phyloP scores from a whole-genome alignment of 2,113 vertebrate genomes.

The Salvator merianae region DNA sequence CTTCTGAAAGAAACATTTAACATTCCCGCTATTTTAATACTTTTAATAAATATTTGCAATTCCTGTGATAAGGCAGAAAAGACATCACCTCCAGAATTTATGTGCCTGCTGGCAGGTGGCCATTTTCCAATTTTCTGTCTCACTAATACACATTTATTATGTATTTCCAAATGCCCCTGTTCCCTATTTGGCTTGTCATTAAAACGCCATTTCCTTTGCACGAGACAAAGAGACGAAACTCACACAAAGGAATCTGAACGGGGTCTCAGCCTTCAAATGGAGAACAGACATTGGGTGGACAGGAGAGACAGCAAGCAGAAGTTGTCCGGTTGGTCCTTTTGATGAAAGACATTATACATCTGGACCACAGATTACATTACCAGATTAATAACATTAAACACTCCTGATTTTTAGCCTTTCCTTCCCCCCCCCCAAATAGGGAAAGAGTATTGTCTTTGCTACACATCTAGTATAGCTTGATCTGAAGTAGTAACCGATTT shows the following conservation, averaged over 20 bases:
- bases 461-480: slow-evolving; percentile 10
- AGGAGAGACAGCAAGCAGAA: slow-evolving; percentile 20
- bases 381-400: slow-evolving; percentile 32
- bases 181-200: slow-evolving; percentile 58
- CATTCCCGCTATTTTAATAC: slow-evolving; percentile 81
- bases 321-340: slow-evolving; percentile 38
- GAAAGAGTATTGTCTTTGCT: slow-evolving; percentile 53
- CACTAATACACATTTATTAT: slow-evolving; percentile 76
- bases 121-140: slow-evolving; percentile 83
- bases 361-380: slow-evolving; percentile 41
- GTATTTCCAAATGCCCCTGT: slow-evolving; percentile 67
- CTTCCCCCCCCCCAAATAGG: neutral
- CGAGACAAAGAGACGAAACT: slow-evolving; percentile 29
- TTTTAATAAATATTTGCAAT: slow-evolving; percentile 86
- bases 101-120: slow-evolving; percentile 78
- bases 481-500: slow-evolving; percentile 24
- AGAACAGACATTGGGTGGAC: slow-evolving; percentile 44
- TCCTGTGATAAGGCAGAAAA: slow-evolving; percentile 79
- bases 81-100: slow-evolving; percentile 77
- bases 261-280: slow-evolving; percentile 51
- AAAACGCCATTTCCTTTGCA: slow-evolving; percentile 61
- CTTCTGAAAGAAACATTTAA: slow-evolving; percentile 81
- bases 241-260: slow-evolving; percentile 51
- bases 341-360: slow-evolving; percentile 25
- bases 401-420: slow-evolving; percentile 39